Conservation (phyloP, 2,888 invertebrate species). For the Erebia epiphron region DNA sequence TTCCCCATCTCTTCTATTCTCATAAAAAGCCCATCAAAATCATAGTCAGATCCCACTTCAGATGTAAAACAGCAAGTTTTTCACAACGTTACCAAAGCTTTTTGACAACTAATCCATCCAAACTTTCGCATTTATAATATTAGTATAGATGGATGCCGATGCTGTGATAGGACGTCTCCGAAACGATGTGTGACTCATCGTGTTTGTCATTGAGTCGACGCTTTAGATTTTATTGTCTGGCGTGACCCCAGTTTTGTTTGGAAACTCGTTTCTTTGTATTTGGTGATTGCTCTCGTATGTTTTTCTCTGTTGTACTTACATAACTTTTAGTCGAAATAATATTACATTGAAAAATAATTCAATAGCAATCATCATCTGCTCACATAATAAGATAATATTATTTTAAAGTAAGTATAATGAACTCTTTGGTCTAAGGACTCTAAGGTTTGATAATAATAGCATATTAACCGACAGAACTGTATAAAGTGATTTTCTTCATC, state of each 20-base stretch:
- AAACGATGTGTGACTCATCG: slow-evolving; percentile 40
- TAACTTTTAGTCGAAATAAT: background rate
- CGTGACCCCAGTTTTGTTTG: slow-evolving; percentile 21
- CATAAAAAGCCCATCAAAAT: background rate
- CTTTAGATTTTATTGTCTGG: slow-evolving; percentile 28
- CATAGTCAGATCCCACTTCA: background rate
- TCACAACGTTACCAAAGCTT: too few relatives aligned
- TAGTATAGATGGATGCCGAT: background rate
- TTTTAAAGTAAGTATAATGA: too few relatives aligned
- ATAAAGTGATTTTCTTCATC: too few relatives aligned
- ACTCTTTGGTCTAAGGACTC: too few relatives aligned
- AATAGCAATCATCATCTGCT: too few relatives aligned
- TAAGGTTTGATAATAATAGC: too few relatives aligned
- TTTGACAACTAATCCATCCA: too few relatives aligned
- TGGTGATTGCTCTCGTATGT: background rate
- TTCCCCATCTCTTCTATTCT: too few relatives aligned
- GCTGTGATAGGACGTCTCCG: slow-evolving; percentile 24
- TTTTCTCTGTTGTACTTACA: background rate
- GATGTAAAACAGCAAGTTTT: background rate
- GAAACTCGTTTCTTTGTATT: slow-evolving; percentile 10
- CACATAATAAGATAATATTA: too few relatives aligned
- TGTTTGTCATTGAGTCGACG: slow-evolving; percentile 32
- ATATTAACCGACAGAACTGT: too few relatives aligned
- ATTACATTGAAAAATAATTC: background rate
- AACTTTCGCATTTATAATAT: background rate